Conservation (phyloP, 2,888 invertebrate genomes). For the Pachydiplax longipennis region DNA sequence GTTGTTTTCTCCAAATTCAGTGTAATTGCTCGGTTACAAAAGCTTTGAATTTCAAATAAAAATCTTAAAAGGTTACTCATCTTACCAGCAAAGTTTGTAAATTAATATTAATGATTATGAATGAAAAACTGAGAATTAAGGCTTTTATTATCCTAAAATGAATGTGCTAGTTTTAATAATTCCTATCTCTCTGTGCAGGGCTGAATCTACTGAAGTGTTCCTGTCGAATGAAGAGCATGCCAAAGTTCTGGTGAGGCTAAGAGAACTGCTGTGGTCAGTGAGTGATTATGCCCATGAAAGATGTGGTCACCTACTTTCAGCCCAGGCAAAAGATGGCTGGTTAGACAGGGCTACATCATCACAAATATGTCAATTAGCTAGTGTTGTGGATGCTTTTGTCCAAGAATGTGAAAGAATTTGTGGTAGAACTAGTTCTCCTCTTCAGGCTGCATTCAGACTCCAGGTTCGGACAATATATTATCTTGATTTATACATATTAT, state of each 20-base stretch:
- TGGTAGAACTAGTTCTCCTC: conserved; percentile 77
- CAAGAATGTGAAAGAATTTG: conserved; percentile 77
- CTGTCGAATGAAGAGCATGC: conserved; percentile 68
- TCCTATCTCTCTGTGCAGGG: conserved; percentile 43
- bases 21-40: no score
- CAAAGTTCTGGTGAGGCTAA: conserved; percentile 74
- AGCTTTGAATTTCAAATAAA: no score
- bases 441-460: conserved; percentile 80
- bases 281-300: conserved; percentile 93
- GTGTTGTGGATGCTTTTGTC: conserved; percentile 81
- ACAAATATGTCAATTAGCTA: conserved; percentile 79
- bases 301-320: conserved; percentile 85
- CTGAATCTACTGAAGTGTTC: conserved; percentile 62
- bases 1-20: no score
- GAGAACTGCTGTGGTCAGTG: conserved; percentile 79
- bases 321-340: conserved; percentile 63
- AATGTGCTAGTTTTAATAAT: no score
- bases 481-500: not conserved
- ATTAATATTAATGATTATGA: no score
- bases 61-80: no score
- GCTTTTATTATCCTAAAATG: no score
- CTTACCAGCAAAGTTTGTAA: no score
- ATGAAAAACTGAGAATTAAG: no score
- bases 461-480: conserved; percentile 56
- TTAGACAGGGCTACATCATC: conserved; percentile 74